Evolutionary conservation across 2,113 vertebrate genomes (phyloP).

Genomic region (Spea bombifrons): DNA sequence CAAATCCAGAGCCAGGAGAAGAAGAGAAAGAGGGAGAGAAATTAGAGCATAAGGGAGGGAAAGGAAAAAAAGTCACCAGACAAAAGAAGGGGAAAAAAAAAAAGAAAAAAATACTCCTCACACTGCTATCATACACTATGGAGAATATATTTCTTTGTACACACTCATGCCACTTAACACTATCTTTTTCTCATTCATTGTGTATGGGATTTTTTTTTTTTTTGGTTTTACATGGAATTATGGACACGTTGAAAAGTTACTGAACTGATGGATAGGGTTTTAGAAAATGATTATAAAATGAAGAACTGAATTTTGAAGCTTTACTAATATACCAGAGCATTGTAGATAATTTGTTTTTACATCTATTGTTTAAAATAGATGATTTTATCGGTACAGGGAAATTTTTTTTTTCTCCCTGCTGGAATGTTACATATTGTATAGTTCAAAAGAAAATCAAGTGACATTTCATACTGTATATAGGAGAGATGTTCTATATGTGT

Average conservation of each 20-base stretch:
- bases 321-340: conserved; percentile 87
- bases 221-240: conserved; percentile 59
- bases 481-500: conserved; percentile 94
- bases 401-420: conserved; percentile 72
- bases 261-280: conserved; percentile 57
- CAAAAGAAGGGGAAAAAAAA: conserved; percentile 58
- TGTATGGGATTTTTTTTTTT: conserved; percentile 10
- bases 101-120: conserved; percentile 50
- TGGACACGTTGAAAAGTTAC: conserved; percentile 57
- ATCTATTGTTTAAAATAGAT: conserved; percentile 99
- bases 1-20: conserved; percentile 77
- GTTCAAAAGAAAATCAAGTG: conserved; percentile 71
- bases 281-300: conserved; percentile 66
- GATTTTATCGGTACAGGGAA: conserved; percentile 84
- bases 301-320: conserved; percentile 83
- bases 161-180: conserved; percentile 36
- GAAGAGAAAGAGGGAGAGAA: conserved; percentile 71
- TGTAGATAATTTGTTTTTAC: conserved; percentile 79
- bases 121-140: conserved; percentile 59
- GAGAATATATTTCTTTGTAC: conserved; percentile 46
- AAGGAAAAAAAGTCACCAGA: conserved; percentile 64
- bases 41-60: conserved; percentile 73
- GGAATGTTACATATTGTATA: conserved; percentile 96
- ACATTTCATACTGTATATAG: conserved; percentile 93
- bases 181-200: conserved; percentile 9